These are phyloP conservation scores for Otis tarda DNA, from an alignment of 2,113 vertebrate species.

Conservation along the genomic window DNA sequence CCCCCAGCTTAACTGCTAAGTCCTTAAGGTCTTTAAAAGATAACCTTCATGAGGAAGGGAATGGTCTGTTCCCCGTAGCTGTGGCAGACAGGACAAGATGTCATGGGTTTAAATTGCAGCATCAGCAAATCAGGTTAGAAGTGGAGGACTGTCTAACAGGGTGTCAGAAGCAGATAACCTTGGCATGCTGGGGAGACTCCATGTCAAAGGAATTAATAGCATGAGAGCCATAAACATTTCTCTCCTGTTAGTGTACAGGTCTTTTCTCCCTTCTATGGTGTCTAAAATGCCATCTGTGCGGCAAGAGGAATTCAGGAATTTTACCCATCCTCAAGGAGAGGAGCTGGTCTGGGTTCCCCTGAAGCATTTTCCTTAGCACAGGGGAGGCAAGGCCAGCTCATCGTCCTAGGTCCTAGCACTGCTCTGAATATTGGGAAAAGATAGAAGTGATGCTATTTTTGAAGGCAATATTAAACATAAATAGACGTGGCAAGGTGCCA, in stretches of 20 bases:
- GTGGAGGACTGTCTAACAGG: background rate
- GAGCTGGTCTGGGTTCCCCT: background rate
- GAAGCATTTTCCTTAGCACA: background rate
- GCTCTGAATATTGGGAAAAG: background rate
- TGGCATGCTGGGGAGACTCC: background rate
- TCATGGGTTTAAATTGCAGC: background rate
- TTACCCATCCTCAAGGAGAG: background rate
- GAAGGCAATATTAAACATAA: constrained; percentile 40
- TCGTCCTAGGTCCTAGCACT: background rate
- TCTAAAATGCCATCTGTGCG: background rate
- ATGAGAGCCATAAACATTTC: background rate
- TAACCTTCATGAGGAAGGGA: background rate
- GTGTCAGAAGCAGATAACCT: background rate
- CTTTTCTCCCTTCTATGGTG: background rate
- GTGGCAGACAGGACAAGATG: background rate
- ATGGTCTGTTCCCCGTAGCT: background rate
- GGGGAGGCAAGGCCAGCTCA: background rate
- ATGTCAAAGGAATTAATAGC: accelerated
- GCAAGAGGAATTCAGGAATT: background rate
- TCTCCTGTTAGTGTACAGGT: background rate
- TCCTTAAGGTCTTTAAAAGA: constrained; percentile 11
- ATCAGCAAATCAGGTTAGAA: background rate
- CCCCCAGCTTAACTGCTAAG: background rate
- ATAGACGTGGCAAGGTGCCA: constrained; percentile 56
- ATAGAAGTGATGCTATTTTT: constrained; percentile 29